Evolutionary conservation across 2,888 invertebrate species (phyloP).

Genomic region (Yponomeuta sedellus): DNA sequence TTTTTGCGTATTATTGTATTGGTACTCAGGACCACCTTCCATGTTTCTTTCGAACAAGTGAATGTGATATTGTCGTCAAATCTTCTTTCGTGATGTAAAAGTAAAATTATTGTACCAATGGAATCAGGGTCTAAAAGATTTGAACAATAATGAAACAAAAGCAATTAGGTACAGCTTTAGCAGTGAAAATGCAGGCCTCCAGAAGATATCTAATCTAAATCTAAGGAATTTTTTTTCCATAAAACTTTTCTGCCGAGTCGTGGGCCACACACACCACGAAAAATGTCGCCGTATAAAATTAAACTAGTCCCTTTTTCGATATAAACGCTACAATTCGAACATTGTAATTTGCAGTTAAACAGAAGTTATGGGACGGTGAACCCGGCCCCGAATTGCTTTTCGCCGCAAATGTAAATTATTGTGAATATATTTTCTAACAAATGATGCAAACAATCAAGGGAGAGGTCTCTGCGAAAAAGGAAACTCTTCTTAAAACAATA

Average conservation of each 20-base stretch:
- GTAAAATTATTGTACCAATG: not conserved
- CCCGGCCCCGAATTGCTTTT: slow-evolving; percentile 14
- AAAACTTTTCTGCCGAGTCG: slow-evolving; percentile 51
- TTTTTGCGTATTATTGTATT: too few relatives aligned
- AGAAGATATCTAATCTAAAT: slow-evolving; percentile 49
- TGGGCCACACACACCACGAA: slow-evolving; percentile 34
- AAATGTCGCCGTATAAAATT: slow-evolving; percentile 31
- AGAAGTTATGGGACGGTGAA: slow-evolving; percentile 17
- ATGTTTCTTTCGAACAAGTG: too few relatives aligned
- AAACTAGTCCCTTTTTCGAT: slow-evolving; percentile 26
- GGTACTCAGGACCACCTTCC: too few relatives aligned
- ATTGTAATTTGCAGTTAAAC: slow-evolving; percentile 22
- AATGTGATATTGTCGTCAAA: not conserved
- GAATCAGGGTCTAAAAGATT: slow-evolving; percentile 38
- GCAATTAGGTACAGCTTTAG: slow-evolving; percentile 35
- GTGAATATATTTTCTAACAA: slow-evolving; percentile 18
- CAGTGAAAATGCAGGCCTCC: slow-evolving; percentile 27
- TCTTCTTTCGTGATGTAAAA: not conserved
- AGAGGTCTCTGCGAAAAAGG: not conserved
- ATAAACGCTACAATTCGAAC: slow-evolving; percentile 14
- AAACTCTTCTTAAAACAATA: not conserved
- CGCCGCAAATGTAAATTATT: slow-evolving; percentile 17
- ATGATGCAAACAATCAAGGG: slow-evolving; percentile 16
- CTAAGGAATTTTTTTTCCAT: slow-evolving; percentile 42
- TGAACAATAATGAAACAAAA: slow-evolving; percentile 31